Base-by-base conservation (phyloP, 2,888 invertebrate species). In the Idaea straminata region DNA sequence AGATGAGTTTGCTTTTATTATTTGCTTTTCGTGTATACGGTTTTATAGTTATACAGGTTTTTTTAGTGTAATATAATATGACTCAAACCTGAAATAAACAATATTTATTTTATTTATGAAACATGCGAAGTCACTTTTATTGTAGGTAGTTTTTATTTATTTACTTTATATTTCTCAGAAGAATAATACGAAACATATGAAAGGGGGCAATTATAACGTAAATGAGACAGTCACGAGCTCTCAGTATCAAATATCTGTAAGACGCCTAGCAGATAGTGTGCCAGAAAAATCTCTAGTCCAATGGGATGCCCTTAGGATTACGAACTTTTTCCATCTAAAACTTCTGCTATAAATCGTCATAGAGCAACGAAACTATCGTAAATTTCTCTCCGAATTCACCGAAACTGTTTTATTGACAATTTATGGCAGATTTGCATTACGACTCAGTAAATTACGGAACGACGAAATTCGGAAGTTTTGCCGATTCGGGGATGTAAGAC, bases 291-390 rank as follows among this genome's bases (percentile, higher is more conserved):
- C 72, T 72, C 66, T 68, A 65, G 25, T 70, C 74, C 78, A 74
- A 73, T 74, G 79, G 80, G 83, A 81, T 72, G 72, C 83, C 65
- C 69, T 67, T 61, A 81, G 87, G 85, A 85, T 88, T 85, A 84
- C 83, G 67, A 92, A 91, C 84, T 91, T 92, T 91, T 91, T 91
- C 91, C 85, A 91, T 92, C 88, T 85, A 83, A 88, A 91, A 91
- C 85, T 92, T 91, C 67, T 72, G 82, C 89, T 83, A 91, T 92
- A 91, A 91, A 92, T 91, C 87, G 89, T 85, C 81, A 87, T 82
- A 85, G 85, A 66, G 82, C 81, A 70, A 67, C 64, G 70, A 76
- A 80, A 79, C 82, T 79, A 80, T 82, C 82, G 77, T 78, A 73
- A 79, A 59, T 34, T 76, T 74, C 61, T 69, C 66, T 64, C 70